These are phyloP conservation scores for Spilarctia lutea DNA, from an alignment of 2,888 invertebrate genomes.

Conservation along the genomic window DNA sequence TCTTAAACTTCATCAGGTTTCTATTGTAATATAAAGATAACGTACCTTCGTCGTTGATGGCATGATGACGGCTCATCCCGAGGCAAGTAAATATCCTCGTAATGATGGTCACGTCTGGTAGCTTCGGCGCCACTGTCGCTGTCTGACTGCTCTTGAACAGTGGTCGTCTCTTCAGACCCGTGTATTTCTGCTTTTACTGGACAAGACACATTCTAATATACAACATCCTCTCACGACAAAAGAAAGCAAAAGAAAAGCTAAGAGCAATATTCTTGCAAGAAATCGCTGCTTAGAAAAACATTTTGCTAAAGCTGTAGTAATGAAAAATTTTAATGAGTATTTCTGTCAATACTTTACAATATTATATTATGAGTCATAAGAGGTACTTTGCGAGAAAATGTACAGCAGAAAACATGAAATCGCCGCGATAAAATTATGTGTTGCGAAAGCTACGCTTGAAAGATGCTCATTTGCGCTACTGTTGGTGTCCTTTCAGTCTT, in stretches of 20 bases:
- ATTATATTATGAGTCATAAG: background rate
- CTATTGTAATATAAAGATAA: background rate
- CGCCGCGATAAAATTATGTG: background rate
- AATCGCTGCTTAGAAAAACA: background rate
- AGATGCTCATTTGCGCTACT: background rate
- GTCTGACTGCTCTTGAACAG: conserved; percentile 73
- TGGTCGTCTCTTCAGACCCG: conserved; percentile 85
- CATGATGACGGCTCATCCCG: conserved; percentile 78
- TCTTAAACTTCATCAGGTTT: too few relatives aligned
- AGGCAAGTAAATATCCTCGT: conserved; percentile 93
- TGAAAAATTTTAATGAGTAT: background rate
- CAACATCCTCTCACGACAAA: background rate
- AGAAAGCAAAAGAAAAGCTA: background rate
- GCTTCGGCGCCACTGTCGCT: conserved; percentile 82
- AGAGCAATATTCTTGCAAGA: background rate
- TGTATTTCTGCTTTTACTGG: conserved; percentile 95
- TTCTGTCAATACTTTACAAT: background rate
- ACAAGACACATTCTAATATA: conserved; percentile 1
- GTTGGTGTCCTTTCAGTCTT: conserved; percentile 24
- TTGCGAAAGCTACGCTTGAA: background rate
- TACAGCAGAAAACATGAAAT: background rate
- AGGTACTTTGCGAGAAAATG: background rate
- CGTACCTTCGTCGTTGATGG: conserved; percentile 71
- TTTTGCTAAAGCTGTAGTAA: background rate
- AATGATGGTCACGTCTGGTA: conserved; percentile 88